A percentile compares a stretch with the other conserved stretches of the same genome.
phyloP scores from a whole-genome alignment of 2,113 vertebrate genomes.

The Notiomystis cincta region DNA sequence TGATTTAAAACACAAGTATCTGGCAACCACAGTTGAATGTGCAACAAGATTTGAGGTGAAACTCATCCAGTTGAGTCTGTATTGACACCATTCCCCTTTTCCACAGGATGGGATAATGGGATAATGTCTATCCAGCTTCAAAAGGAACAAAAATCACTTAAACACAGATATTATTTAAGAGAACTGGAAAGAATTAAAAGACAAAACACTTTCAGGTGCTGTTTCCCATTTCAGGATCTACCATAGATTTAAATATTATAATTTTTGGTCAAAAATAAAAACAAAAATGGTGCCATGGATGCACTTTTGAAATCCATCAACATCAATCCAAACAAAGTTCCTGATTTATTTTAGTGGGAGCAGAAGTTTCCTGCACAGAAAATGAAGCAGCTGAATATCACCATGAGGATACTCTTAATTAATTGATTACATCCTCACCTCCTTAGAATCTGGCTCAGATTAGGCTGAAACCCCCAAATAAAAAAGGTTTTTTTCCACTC shows the following conservation, averaged over 20 bases:
- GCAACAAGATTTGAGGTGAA: background rate
- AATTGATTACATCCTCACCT: background rate
- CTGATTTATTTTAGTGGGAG: background rate
- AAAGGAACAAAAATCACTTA: background rate
- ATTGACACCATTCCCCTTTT: background rate
- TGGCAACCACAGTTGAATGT: background rate
- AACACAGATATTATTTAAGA: background rate
- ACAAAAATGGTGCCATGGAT: rapidly evolving
- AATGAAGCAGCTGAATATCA: background rate
- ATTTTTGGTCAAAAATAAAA: background rate
- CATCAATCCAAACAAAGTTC: background rate
- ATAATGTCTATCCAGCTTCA: background rate
- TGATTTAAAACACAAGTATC: background rate
- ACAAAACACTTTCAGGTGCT: background rate
- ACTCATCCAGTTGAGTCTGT: background rate
- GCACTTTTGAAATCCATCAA: background rate
- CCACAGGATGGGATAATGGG: background rate
- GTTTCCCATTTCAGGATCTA: background rate
- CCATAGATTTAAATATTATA: background rate
- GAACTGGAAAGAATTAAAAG: background rate
- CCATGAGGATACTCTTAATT: background rate
- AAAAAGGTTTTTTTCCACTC: background rate
- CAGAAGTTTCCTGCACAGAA: background rate
- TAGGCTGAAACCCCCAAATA: background rate
- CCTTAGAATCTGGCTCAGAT: background rate